Percentiles rank a stretch among this genome's conserved stretches.
These are phyloP conservation scores for Rutpela maculata DNA, from an alignment of 2,888 invertebrate species.

Conservation along the genomic window DNA sequence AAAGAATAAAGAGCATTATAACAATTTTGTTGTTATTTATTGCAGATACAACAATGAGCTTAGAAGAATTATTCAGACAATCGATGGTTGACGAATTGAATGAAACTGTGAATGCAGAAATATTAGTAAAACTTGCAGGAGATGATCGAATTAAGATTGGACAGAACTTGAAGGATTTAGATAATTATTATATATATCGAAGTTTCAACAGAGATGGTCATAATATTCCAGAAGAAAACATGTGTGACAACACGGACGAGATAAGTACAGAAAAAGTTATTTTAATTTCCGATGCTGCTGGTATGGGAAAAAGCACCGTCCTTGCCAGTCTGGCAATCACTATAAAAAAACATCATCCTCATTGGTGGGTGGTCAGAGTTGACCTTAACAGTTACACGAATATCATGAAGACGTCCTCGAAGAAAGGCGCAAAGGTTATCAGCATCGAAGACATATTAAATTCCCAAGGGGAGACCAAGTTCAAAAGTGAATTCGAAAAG, in stretches of 20 bases:
- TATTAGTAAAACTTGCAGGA: slow-evolving; percentile 15
- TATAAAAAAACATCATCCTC: slow-evolving; percentile 12
- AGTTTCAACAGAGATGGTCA: neutral
- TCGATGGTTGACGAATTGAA: neutral
- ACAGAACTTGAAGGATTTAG: neutral
- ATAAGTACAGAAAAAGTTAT: slow-evolving; percentile 9
- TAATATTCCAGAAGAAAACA: slow-evolving; percentile 1
- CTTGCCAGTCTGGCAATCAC: slow-evolving; percentile 12
- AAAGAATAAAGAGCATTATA: no score
- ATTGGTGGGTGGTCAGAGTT: slow-evolving; percentile 25
- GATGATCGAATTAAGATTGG: slow-evolving; percentile 24
- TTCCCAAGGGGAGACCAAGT: neutral
- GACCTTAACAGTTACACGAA: slow-evolving; percentile 31
- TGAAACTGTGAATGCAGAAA: slow-evolving; percentile 19
- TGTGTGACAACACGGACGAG: slow-evolving; percentile 2
- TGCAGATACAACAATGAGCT: neutral
- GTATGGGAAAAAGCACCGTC: slow-evolving; percentile 40
- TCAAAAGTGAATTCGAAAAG: slow-evolving; percentile 19
- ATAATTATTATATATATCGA: slow-evolving; percentile 31
- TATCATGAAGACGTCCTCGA: neutral
- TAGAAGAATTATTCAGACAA: neutral
- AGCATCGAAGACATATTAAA: slow-evolving; percentile 24
- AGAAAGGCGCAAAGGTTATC: neutral
- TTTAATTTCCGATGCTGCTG: slow-evolving; percentile 36
- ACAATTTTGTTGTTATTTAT: neutral